These are phyloP conservation scores for Sarcophaga carnaria DNA, from an alignment of 2,888 invertebrate species.

Conservation along the genomic window DNA sequence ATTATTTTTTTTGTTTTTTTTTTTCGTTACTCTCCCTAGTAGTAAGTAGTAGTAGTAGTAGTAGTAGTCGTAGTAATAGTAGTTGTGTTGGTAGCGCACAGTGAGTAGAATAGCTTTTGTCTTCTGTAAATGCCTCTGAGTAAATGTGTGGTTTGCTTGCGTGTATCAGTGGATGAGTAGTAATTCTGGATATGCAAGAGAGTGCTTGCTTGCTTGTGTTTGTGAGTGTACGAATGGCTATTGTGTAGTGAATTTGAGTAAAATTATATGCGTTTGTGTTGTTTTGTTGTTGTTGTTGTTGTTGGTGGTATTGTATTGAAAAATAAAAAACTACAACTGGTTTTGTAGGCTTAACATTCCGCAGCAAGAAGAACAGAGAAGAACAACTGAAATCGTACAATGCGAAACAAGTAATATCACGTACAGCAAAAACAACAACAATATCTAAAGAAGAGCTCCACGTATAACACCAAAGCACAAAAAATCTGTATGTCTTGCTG, in stretches of 20 bases:
- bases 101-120: conserved; percentile 38
- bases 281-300: conserved; percentile 70
- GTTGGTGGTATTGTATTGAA: neutral
- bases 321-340: conserved; percentile 68
- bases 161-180: conserved; percentile 28
- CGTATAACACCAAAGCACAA: neutral
- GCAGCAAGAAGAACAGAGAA: conserved; percentile 22
- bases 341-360: conserved; percentile 37
- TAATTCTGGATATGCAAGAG: conserved; percentile 16
- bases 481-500: conserved; percentile 7
- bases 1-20: conserved; percentile 53
- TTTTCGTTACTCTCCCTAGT: conserved; percentile 63
- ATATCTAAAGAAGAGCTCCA: conserved; percentile 38
- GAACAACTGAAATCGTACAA: neutral
- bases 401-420: conserved; percentile 10
- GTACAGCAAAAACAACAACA: conserved; percentile 19
- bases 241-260: conserved; percentile 69
- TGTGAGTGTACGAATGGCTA: conserved; percentile 36
- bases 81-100: conserved; percentile 27
- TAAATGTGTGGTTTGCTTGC: conserved; percentile 22
- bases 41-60: conserved; percentile 64
- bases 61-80: neutral
- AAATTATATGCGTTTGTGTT: conserved; percentile 60
- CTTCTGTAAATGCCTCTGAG: conserved; percentile 24
- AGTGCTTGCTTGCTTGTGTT: conserved; percentile 33